Conservation (phyloP, 2,888 invertebrate species). For the Drosophila austrosaltans region DNA sequence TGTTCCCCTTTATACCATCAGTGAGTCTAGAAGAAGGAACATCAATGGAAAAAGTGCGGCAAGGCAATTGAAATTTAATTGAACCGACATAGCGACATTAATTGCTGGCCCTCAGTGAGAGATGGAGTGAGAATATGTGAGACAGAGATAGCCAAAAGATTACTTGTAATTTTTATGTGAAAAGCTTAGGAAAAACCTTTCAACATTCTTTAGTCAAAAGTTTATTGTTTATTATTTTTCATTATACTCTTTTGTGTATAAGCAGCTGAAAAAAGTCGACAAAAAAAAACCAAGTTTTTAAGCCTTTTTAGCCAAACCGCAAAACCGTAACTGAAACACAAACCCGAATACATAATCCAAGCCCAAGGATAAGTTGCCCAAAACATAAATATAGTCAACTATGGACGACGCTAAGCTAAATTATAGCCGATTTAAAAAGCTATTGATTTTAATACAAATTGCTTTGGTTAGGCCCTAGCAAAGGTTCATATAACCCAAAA, state of each 20-base stretch:
- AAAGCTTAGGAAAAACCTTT: slow-evolving; percentile 40
- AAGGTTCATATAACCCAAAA: too few species aligned
- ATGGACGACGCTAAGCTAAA: background rate
- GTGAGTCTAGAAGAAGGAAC: slow-evolving; percentile 57
- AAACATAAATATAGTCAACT: background rate
- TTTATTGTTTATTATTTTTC: slow-evolving; percentile 11
- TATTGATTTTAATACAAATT: too few species aligned
- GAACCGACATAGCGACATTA: slow-evolving; percentile 55
- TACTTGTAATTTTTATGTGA: background rate
- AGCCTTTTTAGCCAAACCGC: slow-evolving; percentile 22
- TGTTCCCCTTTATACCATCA: slow-evolving; percentile 50
- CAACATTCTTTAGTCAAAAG: slow-evolving; percentile 35
- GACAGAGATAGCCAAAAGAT: slow-evolving; percentile 1
- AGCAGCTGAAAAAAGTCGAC: slow-evolving; percentile 35
- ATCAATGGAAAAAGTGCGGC: slow-evolving; percentile 59
- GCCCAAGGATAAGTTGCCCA: background rate
- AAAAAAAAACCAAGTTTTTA: slow-evolving; percentile 35
- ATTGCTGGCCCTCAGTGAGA: slow-evolving; percentile 41
- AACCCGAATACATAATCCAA: background rate
- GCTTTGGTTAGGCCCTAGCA: too few species aligned
- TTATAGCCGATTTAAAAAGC: too few species aligned
- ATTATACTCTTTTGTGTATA: slow-evolving; percentile 51
- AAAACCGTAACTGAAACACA: background rate
- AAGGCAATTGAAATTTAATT: slow-evolving; percentile 59
- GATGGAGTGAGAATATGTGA: too few species aligned